Evolutionary conservation across 1,140 invertebrate species (phyloP).

Genomic region (Brachionus asplanchnoidis): DNA sequence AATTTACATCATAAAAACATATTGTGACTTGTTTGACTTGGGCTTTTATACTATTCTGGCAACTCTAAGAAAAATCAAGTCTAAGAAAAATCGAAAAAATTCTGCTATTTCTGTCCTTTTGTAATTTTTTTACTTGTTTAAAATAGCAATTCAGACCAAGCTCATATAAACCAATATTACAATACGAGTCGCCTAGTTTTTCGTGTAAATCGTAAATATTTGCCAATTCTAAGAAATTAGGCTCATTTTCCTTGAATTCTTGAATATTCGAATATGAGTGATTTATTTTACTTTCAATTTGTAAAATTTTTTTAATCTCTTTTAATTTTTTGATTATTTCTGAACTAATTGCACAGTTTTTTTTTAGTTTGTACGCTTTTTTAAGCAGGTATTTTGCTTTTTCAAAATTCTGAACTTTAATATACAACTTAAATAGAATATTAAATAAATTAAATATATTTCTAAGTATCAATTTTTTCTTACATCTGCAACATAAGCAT

Average conservation of each 20-base stretch:
- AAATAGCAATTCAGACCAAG: constrained; percentile 2
- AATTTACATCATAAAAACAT: too few species aligned
- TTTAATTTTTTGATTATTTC: constrained; percentile 18
- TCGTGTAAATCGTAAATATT: neutral
- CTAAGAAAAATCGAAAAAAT: too few species aligned
- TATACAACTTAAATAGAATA: constrained; percentile 10
- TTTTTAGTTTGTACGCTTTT: constrained; percentile 34
- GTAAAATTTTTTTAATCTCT: constrained; percentile 12
- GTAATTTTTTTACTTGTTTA: neutral
- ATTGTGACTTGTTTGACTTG: too few species aligned
- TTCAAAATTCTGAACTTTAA: constrained; percentile 39
- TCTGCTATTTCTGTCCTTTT: neutral
- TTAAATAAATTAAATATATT: neutral
- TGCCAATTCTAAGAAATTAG: neutral
- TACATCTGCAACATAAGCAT: constrained; percentile 30
- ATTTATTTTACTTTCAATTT: neutral
- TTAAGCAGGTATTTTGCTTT: constrained; percentile 31
- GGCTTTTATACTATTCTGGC: too few species aligned
- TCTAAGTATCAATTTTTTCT: neutral
- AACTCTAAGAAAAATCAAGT: too few species aligned
- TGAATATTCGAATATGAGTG: neutral
- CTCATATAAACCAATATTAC: constrained; percentile 26
- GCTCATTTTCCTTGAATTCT: neutral
- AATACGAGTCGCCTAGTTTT: constrained; percentile 23
- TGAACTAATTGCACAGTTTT: neutral